These are phyloP conservation scores for Coboldia fuscipes DNA, from an alignment of 1,140 invertebrate genomes.

Conservation along the genomic window DNA sequence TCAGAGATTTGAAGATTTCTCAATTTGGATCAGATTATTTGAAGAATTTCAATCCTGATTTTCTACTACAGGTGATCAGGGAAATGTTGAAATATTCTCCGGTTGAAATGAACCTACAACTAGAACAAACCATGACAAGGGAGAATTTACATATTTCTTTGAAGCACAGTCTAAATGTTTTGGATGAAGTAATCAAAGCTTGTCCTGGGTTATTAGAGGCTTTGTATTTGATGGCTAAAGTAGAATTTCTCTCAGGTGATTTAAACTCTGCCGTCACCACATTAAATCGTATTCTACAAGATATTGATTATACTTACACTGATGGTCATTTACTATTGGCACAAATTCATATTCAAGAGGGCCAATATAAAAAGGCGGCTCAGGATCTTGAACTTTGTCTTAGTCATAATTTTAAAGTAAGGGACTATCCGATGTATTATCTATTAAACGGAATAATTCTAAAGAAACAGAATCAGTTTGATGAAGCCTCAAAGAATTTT, in stretches of 20 bases:
- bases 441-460: conserved; percentile 64
- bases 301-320: conserved; percentile 50
- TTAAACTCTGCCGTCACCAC: conserved; percentile 35
- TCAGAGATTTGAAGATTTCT: conserved; percentile 32
- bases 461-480: conserved; percentile 47
- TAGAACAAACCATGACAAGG: conserved; percentile 20
- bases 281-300: conserved; percentile 50
- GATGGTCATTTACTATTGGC: conserved; percentile 74
- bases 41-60: conserved; percentile 58
- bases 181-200: conserved; percentile 50
- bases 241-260: conserved; percentile 61
- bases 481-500: conserved; percentile 56
- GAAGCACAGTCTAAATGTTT: conserved; percentile 32
- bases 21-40: conserved; percentile 59
- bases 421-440: conserved; percentile 80
- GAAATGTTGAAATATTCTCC: conserved; percentile 58
- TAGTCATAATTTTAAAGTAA: conserved; percentile 76
- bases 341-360: conserved; percentile 55
- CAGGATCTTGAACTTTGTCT: conserved; percentile 73
- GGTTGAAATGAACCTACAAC: conserved; percentile 27
- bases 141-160: conserved; percentile 22
- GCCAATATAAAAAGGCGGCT: conserved; percentile 52
- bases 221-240: conserved; percentile 52
- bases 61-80: conserved; percentile 56
- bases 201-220: conserved; percentile 63